Percentiles rank a stretch among this genome's conserved stretches.
Conservation (phyloP, 2,797 vertebrate genomes). For the Channallabes apus region DNA sequence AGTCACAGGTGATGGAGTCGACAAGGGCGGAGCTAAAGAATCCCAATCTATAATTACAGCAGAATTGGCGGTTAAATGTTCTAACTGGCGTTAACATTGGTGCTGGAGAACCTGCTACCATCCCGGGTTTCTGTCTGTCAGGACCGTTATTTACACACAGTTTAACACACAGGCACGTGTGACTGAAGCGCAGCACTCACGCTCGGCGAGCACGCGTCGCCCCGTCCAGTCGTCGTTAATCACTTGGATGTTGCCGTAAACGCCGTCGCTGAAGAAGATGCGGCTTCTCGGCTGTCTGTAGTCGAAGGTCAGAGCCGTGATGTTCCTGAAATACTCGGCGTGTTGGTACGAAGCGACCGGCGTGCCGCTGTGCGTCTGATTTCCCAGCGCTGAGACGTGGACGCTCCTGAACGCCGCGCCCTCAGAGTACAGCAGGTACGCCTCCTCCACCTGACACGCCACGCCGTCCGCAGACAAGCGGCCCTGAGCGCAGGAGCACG, state of each 20-base stretch:
- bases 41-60: too few relatives aligned
- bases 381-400: conserved; percentile 80
- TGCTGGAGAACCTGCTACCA: neutral
- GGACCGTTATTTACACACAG: neutral
- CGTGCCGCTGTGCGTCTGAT: conserved; percentile 75
- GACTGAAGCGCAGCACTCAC: conserved; percentile 69
- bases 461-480: conserved; percentile 77
- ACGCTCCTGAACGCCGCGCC: conserved; percentile 81
- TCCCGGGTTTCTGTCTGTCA: neutral
- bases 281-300: conserved; percentile 76
- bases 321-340: conserved; percentile 80
- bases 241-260: conserved; percentile 85
- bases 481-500: conserved; percentile 82
- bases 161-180: neutral
- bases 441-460: conserved; percentile 76
- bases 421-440: conserved; percentile 83
- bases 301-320: conserved; percentile 83
- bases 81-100: neutral
- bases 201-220: conserved; percentile 77
- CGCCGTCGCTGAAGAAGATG: conserved; percentile 85
- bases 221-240: conserved; percentile 84
- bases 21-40: neutral
- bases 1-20: neutral
- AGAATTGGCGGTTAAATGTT: too few relatives aligned
- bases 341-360: conserved; percentile 80